Percentiles rank a stretch among this genome's conserved stretches.
Evolutionary conservation across 2,888 invertebrate species (phyloP).

Genomic region (Trichacis sp.): DNA sequence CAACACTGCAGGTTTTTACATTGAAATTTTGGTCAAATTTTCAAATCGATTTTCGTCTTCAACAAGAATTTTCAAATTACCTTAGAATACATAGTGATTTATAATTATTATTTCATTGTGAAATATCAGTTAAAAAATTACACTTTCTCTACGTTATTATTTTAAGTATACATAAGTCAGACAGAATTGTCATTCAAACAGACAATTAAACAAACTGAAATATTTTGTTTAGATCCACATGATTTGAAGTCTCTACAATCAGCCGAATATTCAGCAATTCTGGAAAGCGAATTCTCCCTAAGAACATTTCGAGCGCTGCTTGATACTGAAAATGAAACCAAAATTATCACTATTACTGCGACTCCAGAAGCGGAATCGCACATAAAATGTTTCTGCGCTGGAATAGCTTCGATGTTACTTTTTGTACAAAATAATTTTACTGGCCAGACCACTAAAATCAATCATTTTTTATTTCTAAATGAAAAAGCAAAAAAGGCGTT

Average conservation of each 20-base stretch:
- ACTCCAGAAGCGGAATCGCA: slow-evolving; percentile 32
- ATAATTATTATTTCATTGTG: too few relatives aligned
- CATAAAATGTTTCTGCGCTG: slow-evolving; percentile 72
- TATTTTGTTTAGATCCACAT: not conserved
- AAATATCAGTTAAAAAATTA: too few relatives aligned
- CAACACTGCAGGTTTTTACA: too few relatives aligned
- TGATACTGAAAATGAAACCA: not conserved
- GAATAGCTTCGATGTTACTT: slow-evolving; percentile 76
- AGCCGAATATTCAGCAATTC: not conserved
- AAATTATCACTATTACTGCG: slow-evolving; percentile 40
- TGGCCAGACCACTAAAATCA: slow-evolving; percentile 73
- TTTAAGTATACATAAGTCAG: too few relatives aligned
- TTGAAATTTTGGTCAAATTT: too few relatives aligned
- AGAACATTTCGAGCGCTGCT: not conserved
- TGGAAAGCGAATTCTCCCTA: not conserved
- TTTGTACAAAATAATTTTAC: slow-evolving; percentile 89
- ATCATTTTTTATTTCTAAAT: slow-evolving; percentile 45
- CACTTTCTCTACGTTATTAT: too few relatives aligned
- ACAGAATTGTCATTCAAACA: too few relatives aligned
- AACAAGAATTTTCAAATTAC: too few relatives aligned
- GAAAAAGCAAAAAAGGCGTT: slow-evolving; percentile 59
- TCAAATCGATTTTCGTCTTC: too few relatives aligned
- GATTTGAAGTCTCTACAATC: not conserved
- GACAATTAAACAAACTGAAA: too few relatives aligned
- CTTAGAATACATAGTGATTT: too few relatives aligned